A percentile compares a stretch with the other conserved stretches of the same genome.
Evolutionary conservation across 2,113 vertebrate genomes (phyloP).

Genomic region (Cyprinodon tularosa): DNA sequence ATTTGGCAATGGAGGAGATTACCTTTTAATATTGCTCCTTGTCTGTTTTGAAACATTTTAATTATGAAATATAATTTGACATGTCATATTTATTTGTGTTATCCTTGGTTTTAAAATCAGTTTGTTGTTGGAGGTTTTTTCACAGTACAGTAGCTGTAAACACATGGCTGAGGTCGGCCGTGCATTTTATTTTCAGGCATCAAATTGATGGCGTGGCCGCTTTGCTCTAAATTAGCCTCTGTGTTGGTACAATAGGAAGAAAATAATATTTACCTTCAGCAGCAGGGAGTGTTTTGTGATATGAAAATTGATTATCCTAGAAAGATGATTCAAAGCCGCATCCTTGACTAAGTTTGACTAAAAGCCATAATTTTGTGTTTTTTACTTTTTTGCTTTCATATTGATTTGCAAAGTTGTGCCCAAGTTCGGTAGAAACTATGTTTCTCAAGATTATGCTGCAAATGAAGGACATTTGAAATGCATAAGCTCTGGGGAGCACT

Average conservation of each 20-base stretch:
- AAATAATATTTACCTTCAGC: constrained; percentile 30
- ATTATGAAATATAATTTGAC: background rate
- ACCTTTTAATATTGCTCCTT: background rate
- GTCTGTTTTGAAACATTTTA: background rate
- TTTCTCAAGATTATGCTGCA: background rate
- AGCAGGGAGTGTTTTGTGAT: constrained; percentile 38
- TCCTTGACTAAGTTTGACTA: background rate
- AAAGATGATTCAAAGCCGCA: constrained; percentile 4
- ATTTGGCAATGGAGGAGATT: background rate
- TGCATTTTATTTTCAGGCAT: constrained; percentile 6
- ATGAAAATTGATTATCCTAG: constrained; percentile 46
- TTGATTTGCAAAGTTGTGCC: background rate
- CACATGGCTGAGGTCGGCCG: constrained; percentile 7
- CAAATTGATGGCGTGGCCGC: constrained; percentile 5
- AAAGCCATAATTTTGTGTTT: background rate
- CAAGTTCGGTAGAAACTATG: background rate
- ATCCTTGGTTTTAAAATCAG: too few relatives aligned
- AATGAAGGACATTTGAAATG: background rate
- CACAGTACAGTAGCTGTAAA: background rate
- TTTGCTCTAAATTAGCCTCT: background rate
- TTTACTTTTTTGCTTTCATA: background rate
- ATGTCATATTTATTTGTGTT: background rate
- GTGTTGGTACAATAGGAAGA: background rate
- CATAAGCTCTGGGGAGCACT: background rate
- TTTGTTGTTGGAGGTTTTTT: background rate